Conservation (phyloP, 2,113 vertebrate species). For the Oncorhynchus masou region DNA sequence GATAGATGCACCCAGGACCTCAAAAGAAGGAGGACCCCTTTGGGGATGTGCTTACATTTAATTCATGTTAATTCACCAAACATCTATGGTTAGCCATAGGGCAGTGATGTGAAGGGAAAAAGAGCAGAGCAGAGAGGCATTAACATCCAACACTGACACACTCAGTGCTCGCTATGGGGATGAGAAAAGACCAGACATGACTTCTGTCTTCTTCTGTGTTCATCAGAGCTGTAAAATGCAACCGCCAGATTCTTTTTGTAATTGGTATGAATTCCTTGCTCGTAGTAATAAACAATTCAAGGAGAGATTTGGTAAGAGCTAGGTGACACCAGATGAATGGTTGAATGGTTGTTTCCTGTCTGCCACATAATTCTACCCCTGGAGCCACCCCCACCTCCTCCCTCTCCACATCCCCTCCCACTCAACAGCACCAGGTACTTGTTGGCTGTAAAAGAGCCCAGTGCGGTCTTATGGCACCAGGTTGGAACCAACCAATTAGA, state of each 20-base stretch:
- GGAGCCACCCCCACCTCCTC: not conserved
- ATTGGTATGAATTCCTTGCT: conserved; percentile 18
- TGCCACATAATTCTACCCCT: conserved; percentile 27
- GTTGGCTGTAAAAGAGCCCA: conserved; percentile 19
- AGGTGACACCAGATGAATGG: not conserved
- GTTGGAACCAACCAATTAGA: conserved; percentile 26
- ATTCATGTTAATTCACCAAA: conserved; percentile 64
- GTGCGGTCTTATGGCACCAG: not conserved
- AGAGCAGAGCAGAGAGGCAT: conserved; percentile 2
- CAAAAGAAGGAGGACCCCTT: conserved; percentile 45
- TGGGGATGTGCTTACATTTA: conserved; percentile 53
- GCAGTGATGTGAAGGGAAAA: conserved; percentile 2
- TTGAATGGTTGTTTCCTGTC: conserved; percentile 1
- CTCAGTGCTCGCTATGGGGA: not conserved
- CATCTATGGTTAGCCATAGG: conserved; percentile 52
- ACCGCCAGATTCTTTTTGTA: conserved; percentile 20
- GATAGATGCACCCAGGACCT: conserved; percentile 40
- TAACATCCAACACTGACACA: conserved; percentile 23
- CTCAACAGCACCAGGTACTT: not conserved
- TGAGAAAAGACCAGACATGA: too few species aligned
- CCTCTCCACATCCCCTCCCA: not conserved
- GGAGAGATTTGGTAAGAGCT: not conserved
- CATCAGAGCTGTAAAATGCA: too few species aligned
- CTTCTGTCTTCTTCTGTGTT: too few species aligned
- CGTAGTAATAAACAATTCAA: conserved; percentile 10